Evolutionary conservation across 2,797 vertebrate genomes (phyloP), one percentile per base, ranked within the genome.

Genomic region (Pygocentrus nattereri): DNA sequence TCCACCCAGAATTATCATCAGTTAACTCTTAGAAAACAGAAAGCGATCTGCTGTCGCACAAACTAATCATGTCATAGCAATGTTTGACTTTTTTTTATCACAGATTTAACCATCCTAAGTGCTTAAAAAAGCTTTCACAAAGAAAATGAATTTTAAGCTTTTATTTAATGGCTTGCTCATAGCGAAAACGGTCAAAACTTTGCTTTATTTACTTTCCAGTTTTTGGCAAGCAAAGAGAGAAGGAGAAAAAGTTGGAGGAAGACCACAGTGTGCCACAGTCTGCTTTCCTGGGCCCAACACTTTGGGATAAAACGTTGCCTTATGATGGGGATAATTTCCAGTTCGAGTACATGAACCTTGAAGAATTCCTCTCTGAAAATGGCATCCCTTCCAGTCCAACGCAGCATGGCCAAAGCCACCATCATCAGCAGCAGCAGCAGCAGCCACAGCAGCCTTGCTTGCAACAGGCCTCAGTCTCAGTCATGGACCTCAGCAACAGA

Each of bases 331-430:
- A 97, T 88, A 95, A 93, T 89, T 97, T 97, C 93, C 96, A 97
- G 90, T 90, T 97, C 93, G 96, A 97, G 91, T 97, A 97, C 92
- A 97, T 97, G 96, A 96, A 97, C 93, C 93, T 97, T 92, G 96
- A 97, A 90, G 96, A 97, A 89, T 97, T 97, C 88, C 93, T 97
- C 69, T 96, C 95, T 0, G 96, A 97, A 92, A 97, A 97, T 84
- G 96, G 96, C 86, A 97, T 97, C 81, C 96, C 96, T 54, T 96
- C 96, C 77, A 96, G 95, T 85, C 95, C 95, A 0, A 91, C 93
- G 54, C 95, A 95, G 80, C 95, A 95, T 0, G 94, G 97, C 90
- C 94, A 94, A 85, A 95, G 85, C 76, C 94, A 92, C 81, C 93
- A 94, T 3, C 96, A 62, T 81, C 89, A 82, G 5, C 93, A 94